A percentile compares a stretch with the other conserved stretches of the same genome.
Evolutionary conservation across 2,888 invertebrate species (phyloP).

Genomic region (Tetragnatha montana): DNA sequence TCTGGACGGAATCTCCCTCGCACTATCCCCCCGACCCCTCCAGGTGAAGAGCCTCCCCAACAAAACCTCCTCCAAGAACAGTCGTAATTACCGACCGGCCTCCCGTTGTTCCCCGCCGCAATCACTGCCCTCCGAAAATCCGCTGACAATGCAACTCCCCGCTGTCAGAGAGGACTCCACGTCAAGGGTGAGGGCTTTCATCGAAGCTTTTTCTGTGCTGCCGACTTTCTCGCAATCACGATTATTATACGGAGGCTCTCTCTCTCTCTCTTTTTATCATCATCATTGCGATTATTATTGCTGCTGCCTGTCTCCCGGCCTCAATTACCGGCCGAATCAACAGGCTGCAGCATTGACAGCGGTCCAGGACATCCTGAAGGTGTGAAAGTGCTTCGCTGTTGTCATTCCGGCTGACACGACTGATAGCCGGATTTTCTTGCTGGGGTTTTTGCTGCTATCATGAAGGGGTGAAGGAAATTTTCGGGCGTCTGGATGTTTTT

Average conservation of each 20-base stretch:
- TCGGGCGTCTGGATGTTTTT: background rate
- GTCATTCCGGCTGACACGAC: too few relatives aligned
- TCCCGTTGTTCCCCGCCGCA: conserved; percentile 55
- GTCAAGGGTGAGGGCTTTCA: conserved; percentile 53
- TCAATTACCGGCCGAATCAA: conserved; percentile 54
- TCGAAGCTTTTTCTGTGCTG: background rate
- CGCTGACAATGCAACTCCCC: conserved; percentile 62
- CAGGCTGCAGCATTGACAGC: conserved; percentile 12
- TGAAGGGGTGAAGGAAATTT: background rate
- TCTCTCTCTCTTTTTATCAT: too few relatives aligned
- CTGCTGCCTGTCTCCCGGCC: conserved; percentile 28
- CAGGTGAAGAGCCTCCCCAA: conserved; percentile 8
- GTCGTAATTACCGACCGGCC: conserved; percentile 57
- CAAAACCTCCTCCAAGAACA: conserved; percentile 12
- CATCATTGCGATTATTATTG: background rate
- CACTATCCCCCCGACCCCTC: conserved; percentile 25
- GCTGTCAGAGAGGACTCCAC: conserved; percentile 48
- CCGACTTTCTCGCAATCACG: background rate
- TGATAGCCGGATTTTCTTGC: conserved; percentile 2
- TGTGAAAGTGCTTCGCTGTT: too few relatives aligned
- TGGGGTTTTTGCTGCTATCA: too few relatives aligned
- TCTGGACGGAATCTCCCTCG: background rate
- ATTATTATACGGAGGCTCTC: too few relatives aligned
- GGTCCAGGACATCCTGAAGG: too few relatives aligned
- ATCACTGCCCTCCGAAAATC: conserved; percentile 26